These are phyloP conservation scores for Leptosomus discolor DNA, from an alignment of 2,113 vertebrate species.

Conservation along the genomic window DNA sequence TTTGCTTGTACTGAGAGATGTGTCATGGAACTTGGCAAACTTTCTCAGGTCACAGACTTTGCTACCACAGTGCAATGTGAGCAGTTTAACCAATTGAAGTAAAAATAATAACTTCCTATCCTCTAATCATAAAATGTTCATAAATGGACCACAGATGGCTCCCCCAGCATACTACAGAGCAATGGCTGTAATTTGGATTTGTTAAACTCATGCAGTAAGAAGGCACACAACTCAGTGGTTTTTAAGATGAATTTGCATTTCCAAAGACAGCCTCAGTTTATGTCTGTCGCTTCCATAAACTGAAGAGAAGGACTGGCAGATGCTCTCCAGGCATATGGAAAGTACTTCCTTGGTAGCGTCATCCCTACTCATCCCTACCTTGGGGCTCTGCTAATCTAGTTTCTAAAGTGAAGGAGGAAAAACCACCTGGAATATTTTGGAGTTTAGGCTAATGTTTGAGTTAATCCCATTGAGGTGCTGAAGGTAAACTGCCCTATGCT, in stretches of 20 bases:
- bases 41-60: slow-evolving; percentile 16
- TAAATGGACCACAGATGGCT: background rate
- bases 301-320: background rate
- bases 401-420: background rate
- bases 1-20: slow-evolving; percentile 2
- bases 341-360: background rate
- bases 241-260: background rate
- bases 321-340: background rate
- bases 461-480: background rate
- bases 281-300: background rate
- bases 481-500: background rate
- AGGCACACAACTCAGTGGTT: background rate
- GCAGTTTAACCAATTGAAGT: background rate
- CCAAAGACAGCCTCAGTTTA: background rate
- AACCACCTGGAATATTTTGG: background rate
- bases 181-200: background rate
- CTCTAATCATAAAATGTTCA: background rate
- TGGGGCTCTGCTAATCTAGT: background rate
- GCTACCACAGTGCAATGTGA: background rate
- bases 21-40: slow-evolving; percentile 60
- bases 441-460: background rate
- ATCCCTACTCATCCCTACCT: background rate
- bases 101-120: slow-evolving; percentile 34
- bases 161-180: background rate
- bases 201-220: background rate